Percentiles rank a stretch among this genome's conserved stretches.
Conservation (phyloP, 35 echinoderm and acorn worm species). For the Heliocidaris erythrogramma region DNA sequence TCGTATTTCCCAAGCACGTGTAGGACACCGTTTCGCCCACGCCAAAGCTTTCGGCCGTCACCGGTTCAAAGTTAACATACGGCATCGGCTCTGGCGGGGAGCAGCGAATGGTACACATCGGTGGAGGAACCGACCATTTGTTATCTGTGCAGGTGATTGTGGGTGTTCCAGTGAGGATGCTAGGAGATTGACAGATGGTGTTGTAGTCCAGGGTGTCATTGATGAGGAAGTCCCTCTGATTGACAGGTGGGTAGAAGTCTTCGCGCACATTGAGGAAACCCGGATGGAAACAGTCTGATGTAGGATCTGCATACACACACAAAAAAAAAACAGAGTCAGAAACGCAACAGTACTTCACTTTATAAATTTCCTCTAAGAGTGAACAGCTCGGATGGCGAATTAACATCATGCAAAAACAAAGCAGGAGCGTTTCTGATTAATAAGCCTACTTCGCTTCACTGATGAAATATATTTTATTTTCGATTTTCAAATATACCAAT, state of each 20-base stretch:
- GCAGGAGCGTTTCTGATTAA: no score
- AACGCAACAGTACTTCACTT: no score
- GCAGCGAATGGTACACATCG: constrained; percentile 27
- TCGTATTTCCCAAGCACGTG: constrained; percentile 1
- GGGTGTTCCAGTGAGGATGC: neutral
- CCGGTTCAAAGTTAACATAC: neutral
- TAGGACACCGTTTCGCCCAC: constrained; percentile 27
- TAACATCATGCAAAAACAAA: no score
- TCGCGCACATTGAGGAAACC: constrained; percentile 5
- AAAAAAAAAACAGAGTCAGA: no score
- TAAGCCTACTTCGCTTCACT: no score
- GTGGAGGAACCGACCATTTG: neutral
- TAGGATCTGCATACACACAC: neutral
- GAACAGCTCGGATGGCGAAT: no score
- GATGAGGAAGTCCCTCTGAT: neutral
- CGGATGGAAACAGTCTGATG: constrained; percentile 40
- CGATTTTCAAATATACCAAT: no score
- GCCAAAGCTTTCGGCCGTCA: neutral
- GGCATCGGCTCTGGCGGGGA: neutral
- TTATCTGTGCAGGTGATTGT: neutral
- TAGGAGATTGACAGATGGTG: constrained; percentile 30
- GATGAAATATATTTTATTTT: no score
- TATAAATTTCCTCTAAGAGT: no score
- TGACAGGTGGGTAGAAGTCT: neutral
- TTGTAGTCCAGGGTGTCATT: constrained; percentile 5